Evolutionary conservation across 2,113 vertebrate genomes (phyloP).

Genomic region (Antechinus stuartii): DNA sequence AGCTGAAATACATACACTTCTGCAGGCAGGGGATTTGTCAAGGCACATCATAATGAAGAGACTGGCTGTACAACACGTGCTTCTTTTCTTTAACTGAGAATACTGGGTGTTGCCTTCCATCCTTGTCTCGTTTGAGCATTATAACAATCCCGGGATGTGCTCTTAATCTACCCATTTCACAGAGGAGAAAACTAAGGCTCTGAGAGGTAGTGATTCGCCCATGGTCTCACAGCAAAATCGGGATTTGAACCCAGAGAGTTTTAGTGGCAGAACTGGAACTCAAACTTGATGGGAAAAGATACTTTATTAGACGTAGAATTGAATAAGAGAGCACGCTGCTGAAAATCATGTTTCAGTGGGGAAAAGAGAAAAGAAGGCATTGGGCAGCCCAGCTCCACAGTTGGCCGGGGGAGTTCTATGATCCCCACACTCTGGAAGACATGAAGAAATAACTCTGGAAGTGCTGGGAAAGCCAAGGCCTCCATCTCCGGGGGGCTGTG

Average conservation of each 20-base stretch:
- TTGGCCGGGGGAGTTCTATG: neutral
- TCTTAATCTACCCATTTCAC: neutral
- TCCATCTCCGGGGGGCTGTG: constrained; percentile 21
- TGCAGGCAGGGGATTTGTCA: constrained; percentile 31
- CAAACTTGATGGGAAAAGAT: constrained; percentile 24
- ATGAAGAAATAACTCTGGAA: constrained; percentile 11
- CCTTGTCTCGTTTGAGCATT: neutral
- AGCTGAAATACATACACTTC: neutral
- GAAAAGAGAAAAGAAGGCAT: constrained; percentile 10
- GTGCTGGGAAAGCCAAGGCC: constrained; percentile 23
- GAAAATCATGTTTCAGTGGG: neutral
- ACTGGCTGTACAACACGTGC: neutral
- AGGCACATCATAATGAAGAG: constrained; percentile 34
- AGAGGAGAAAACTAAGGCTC: neutral
- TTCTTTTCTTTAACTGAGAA: neutral
- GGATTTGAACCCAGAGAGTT: neutral
- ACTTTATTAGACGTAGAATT: neutral
- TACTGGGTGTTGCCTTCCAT: neutral
- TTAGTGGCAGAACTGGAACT: neutral
- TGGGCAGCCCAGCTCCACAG: neutral
- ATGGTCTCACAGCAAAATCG: neutral
- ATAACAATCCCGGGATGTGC: neutral
- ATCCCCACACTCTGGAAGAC: neutral
- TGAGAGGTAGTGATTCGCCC: neutral
- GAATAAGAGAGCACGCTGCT: neutral